phyloP scores from a whole-genome alignment of 2,113 vertebrate genomes.

The Ovis canadensis region DNA sequence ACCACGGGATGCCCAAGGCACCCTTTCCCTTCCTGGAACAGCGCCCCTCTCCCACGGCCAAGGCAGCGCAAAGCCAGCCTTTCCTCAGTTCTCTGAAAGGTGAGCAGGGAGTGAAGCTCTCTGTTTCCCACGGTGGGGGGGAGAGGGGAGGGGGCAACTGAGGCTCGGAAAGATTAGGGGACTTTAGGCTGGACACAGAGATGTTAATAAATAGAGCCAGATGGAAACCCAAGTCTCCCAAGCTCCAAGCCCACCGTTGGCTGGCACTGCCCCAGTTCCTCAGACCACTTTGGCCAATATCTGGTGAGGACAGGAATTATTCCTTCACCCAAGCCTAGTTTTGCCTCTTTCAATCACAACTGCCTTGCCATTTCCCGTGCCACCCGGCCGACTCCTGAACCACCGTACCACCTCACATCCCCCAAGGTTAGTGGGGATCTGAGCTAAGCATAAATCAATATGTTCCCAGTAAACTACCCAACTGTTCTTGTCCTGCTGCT shows the following conservation, averaged over 20 bases:
- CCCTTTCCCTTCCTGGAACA: not conserved
- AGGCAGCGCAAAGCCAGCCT: not conserved
- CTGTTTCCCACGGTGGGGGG: not conserved
- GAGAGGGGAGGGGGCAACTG: not conserved
- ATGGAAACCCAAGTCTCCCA: not conserved
- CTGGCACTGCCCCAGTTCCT: not conserved
- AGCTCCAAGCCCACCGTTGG: not conserved
- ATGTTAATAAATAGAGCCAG: not conserved
- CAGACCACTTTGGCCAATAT: not conserved
- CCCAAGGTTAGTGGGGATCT: not conserved
- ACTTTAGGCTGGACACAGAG: not conserved
- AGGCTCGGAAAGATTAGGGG: not conserved
- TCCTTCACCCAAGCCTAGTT: not conserved
- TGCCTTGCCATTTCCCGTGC: not conserved
- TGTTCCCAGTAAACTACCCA: not conserved
- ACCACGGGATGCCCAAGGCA: rapidly evolving
- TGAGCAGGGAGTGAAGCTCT: not conserved
- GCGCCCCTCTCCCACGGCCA: not conserved
- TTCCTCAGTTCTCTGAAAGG: not conserved
- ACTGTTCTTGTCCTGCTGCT: not conserved
- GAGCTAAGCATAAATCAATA: not conserved
- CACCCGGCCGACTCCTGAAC: not conserved
- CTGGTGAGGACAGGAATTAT: not conserved
- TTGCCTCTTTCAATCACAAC: not conserved
- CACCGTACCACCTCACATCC: not conserved